Evolutionary conservation across 2,113 vertebrate genomes (phyloP).

Genomic region (Grantiella picta): DNA sequence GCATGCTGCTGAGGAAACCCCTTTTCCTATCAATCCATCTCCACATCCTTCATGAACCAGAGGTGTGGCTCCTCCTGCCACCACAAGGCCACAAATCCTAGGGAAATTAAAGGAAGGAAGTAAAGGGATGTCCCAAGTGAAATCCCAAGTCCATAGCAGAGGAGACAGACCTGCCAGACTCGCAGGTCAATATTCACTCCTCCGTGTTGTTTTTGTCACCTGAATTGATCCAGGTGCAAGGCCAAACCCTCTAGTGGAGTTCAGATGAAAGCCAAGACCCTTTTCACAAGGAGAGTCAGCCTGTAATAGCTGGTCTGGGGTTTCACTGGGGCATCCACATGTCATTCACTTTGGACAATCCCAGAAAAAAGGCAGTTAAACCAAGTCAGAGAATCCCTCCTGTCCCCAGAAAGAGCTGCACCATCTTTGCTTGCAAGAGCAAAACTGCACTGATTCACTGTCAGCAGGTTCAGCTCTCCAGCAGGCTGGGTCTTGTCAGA

Average conservation of each 20-base stretch:
- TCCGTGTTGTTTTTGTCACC: neutral
- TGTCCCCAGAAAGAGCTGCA: neutral
- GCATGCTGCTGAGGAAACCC: neutral
- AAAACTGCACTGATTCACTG: neutral
- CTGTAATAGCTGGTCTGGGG: neutral
- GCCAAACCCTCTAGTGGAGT: neutral
- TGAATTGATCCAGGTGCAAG: neutral
- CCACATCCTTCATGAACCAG: conserved; percentile 77
- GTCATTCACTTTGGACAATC: neutral
- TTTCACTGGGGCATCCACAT: neutral
- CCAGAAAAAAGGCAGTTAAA: neutral
- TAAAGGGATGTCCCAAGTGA: neutral
- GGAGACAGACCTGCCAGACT: neutral
- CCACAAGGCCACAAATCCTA: conserved; percentile 57
- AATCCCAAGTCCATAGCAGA: neutral
- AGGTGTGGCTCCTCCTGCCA: conserved; percentile 82
- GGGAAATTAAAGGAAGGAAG: neutral
- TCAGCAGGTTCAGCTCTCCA: neutral
- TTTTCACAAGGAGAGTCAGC: neutral
- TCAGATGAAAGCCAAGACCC: neutral
- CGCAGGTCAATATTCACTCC: neutral
- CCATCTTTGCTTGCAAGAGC: neutral
- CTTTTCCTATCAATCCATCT: neutral
- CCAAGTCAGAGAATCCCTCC: neutral
- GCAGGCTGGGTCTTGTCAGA: neutral